Conservation (phyloP, 2,888 invertebrate species). For the Trissolcus brochymenae region DNA sequence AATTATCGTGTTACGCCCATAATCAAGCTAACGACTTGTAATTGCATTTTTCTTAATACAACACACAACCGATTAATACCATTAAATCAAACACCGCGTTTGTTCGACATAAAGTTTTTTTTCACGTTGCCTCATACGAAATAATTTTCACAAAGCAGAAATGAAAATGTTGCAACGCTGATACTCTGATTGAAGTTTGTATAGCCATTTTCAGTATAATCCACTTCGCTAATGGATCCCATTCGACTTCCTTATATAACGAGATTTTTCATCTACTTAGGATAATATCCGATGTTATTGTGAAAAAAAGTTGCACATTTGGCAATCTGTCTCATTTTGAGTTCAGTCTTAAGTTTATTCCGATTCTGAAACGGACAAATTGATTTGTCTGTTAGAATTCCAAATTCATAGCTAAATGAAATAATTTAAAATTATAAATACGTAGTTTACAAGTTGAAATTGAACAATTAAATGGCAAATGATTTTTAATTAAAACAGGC, state of each 20-base stretch:
- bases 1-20: too few relatives aligned
- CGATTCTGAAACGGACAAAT: neutral
- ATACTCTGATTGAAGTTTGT: conserved; percentile 31
- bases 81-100: neutral
- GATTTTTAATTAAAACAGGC: too few relatives aligned
- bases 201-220: conserved; percentile 35
- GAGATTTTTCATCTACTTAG: conserved; percentile 17
- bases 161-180: conserved; percentile 25
- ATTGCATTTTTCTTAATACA: neutral
- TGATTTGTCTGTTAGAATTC: conserved; percentile 1
- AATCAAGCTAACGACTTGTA: too few relatives aligned
- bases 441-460: too few relatives aligned
- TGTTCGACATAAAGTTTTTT: neutral
- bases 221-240: conserved; percentile 40
- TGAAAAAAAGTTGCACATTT: conserved; percentile 9
- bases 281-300: conserved; percentile 23
- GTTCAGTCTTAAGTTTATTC: too few relatives aligned
- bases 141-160: conserved; percentile 14
- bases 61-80: neutral
- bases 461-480: too few relatives aligned
- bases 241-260: conserved; percentile 31
- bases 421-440: too few relatives aligned
- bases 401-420: too few relatives aligned
- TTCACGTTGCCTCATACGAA: too few relatives aligned
- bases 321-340: too few relatives aligned